Base-by-base conservation (phyloP, 2,888 invertebrate genomes). In the Brachypterus glaber region DNA sequence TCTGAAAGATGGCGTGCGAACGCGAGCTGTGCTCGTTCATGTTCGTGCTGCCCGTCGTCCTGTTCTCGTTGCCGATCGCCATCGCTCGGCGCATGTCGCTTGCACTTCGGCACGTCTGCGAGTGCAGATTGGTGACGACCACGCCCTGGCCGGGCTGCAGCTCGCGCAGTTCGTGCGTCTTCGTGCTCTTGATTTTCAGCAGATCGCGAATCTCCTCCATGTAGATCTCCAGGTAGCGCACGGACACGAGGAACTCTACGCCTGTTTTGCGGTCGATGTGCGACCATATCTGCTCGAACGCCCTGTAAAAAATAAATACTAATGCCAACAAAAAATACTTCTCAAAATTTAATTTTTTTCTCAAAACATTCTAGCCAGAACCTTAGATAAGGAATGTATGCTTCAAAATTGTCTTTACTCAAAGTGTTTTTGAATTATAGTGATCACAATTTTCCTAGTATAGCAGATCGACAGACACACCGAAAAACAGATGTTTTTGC, bases 1-100 rank as follows among this genome's bases (percentile, higher is more conserved):
- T 90, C 63, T 95, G 86, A 67, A 99, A 97, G 49, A 98, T 96
- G 37, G 98, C 97, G 70, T 99, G 98, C 31, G 93, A 93, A 45
- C 97, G 73, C 25, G 95, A 95, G 55, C 93, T 95, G 67, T 96
- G 95, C 65, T 93, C 92, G 70, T 99, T 98, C 65, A 65, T 65
- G 45, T 65, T 63, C 3, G 65, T 65, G 3, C 59, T 56, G 7
- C 87, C 97, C 33, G 93, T 84, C n/a, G 93, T 89, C 53, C 98
- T 78, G 68, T 93, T 89, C 53, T 82, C 77, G 67, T 96, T 95
- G 35, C 98, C 98, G 30, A 82, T 73, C 50, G 80, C 78, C 96
- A 98, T 93, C 29, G 95, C 82, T 53, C 85, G 82, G 49, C 90
- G 77, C 73, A 99, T 96, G 68, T 98, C 97, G 50, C 79, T 78